Percentiles rank a stretch among this genome's conserved stretches.
phyloP scores from a whole-genome alignment of 2,888 invertebrate species.

The Agrotis puta region DNA sequence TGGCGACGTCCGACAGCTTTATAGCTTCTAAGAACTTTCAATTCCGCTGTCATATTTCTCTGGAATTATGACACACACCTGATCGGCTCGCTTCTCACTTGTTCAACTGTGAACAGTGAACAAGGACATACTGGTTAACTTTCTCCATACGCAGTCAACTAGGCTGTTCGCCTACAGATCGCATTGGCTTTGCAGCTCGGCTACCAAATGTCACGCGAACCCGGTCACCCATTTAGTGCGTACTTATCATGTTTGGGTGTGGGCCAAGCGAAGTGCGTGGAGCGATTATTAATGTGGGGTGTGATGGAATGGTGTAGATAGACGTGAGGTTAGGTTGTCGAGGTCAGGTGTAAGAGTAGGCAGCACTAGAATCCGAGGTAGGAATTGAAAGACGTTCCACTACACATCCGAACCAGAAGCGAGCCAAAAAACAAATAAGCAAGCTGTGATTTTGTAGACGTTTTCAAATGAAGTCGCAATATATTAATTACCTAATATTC shows the following conservation, averaged over 20 bases:
- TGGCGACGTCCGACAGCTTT: no score
- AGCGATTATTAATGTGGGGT: slow-evolving; percentile 60
- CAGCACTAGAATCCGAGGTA: background rate
- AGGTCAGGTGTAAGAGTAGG: slow-evolving; percentile 13
- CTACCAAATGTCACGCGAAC: slow-evolving; percentile 79
- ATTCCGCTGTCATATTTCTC: slow-evolving; percentile 8
- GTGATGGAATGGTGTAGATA: slow-evolving; percentile 44
- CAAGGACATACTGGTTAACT: slow-evolving; percentile 83
- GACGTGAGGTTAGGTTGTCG: slow-evolving; percentile 15
- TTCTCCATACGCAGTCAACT: slow-evolving; percentile 75
- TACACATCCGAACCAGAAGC: no score
- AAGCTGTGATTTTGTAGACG: no score
- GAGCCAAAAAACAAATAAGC: no score
- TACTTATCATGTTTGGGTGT: slow-evolving; percentile 75
- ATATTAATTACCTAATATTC: background rate
- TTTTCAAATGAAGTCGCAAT: no score
- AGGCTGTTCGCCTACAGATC: slow-evolving; percentile 73
- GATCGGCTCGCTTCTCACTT: slow-evolving; percentile 35
- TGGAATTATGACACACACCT: slow-evolving; percentile 50
- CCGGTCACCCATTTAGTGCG: slow-evolving; percentile 83
- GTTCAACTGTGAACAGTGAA: slow-evolving; percentile 42
- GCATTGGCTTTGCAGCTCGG: slow-evolving; percentile 27
- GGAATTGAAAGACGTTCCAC: no score
- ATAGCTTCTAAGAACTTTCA: slow-evolving; percentile 20
- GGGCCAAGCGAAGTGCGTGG: slow-evolving; percentile 67